Evolutionary conservation across 2,113 vertebrate species (phyloP), one percentile per base, ranked within the genome.

Genomic region (Lagopus muta): DNA sequence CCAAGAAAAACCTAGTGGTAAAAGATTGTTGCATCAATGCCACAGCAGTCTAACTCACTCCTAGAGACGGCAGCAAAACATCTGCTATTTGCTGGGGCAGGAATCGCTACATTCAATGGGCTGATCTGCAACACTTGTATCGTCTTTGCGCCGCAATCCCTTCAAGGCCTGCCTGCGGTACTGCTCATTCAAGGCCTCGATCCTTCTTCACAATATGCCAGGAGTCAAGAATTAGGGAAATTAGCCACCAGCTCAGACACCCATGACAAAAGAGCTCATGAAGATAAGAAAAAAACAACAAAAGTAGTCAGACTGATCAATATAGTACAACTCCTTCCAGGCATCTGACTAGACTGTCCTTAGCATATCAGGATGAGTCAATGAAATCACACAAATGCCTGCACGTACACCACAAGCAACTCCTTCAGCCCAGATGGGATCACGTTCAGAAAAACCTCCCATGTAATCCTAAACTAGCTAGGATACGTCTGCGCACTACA

Each of bases 371-470:
- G 28, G 55, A 15, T 5, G 54, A 80, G 82, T 67, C 71, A 43
- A 72, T 50, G 69, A 92, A 93, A 76, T 74, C 82, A 38, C 27
- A 82, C 50, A 77, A 93, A 61, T 0, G 9, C 16, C 93, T 84
- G 75, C 69, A 48, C 11, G 45, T 85, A 87, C 66, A 82, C 65
- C 58, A 84, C 70, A 87, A 77, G 67, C 91, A 91, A 80, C 72
- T 92, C 74, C 85, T 92, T 79, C 91, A 93, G 79, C 75, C 42
- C 64, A 75, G 65, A 94, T 92, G 38, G 42, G 78, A 82, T 57
- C 72, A 81, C 74, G 57, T 82, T 67, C 18, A 93, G 84, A 76
- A 43, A 65, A 92, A 92, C 58, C 84, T 94, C 91, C 92, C 78
- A 40, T 58, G 87, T 48, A 77, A 82, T 32, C 72, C 85, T 85